Evolutionary conservation across 2,113 vertebrate genomes (phyloP), one percentile per base, ranked within the genome.

Genomic region (Dissostichus mawsoni): DNA sequence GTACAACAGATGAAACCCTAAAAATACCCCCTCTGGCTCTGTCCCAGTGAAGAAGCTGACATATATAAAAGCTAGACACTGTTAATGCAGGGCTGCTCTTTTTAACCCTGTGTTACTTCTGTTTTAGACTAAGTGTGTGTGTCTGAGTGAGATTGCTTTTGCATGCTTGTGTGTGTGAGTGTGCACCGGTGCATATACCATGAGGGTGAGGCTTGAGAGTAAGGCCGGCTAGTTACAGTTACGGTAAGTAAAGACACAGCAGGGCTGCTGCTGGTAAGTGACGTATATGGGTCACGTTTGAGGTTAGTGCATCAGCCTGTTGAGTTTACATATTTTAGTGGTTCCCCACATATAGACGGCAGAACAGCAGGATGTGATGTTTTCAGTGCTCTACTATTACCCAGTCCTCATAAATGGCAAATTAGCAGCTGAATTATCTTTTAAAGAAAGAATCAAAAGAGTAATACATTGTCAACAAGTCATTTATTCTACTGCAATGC

Each of bases 271-370:
- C 94, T 95, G 93, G 94, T 94, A 95, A 95, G 81, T 89, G 89
- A 57, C 88, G 83, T 93, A 94, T 93, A 71, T 93, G 89, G 94
- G 94, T 94, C 93, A 94, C 82, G 87, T 93, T 90, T 93, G 90
- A 91, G 90, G 94, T 94, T 93, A 78, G 81, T 73, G 75, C 79
- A 84, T 45, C 80, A 68, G 70, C 47, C 18, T 69, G n/a, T 69
- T 58, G 62, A 83, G 25, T 68, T 83, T 53, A 83, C 70, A 47
- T 76, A 47, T 76, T 77, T 3, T 8, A 33, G 67, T 36, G 12
- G 36, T 76, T 85, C 78, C 59, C 55, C 84, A 76, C 58, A 20
- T 69, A 36, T 16, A 68, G 16, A 67, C 17, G 53, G 82, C 64
- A 81, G 29, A 12, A 3, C 10, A 47, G 87, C 87, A 85, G 82